Conservation (phyloP, 2,113 vertebrate genomes). For the Uropsilus gracilis region DNA sequence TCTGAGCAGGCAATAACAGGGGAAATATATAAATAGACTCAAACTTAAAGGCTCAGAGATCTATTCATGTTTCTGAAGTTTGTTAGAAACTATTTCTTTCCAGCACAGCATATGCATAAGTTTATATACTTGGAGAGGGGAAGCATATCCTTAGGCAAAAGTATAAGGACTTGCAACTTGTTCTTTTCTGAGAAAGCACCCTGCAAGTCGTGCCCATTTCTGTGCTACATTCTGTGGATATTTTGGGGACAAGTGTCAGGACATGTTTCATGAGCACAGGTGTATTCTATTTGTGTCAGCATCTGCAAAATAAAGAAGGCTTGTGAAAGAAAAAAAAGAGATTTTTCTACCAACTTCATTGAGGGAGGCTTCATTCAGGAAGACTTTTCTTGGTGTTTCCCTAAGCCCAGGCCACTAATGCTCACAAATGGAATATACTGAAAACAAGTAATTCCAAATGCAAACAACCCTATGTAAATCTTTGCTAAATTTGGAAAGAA, state of each 20-base stretch:
- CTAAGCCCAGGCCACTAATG: background rate
- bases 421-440: background rate
- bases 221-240: constrained; percentile 19
- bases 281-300: constrained; percentile 54
- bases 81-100: constrained; percentile 44
- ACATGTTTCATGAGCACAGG: constrained; percentile 46
- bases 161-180: background rate
- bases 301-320: background rate
- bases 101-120: constrained; percentile 12
- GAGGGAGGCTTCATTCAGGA: constrained; percentile 6
- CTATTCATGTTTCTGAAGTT: constrained; percentile 34
- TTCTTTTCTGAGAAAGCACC: constrained; percentile 7
- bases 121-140: background rate
- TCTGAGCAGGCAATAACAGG: background rate
- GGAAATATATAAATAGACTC: constrained; percentile 52
- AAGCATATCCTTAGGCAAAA: background rate
- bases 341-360: background rate
- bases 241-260: constrained; percentile 57
- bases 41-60: background rate
- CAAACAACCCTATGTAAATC: background rate
- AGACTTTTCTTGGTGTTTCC: background rate
- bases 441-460: background rate
- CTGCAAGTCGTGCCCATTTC: constrained; percentile 5
- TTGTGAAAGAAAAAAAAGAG: constrained; percentile 10
- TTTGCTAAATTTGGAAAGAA: background rate